Evolutionary conservation across 2,113 vertebrate genomes (phyloP), one percentile per base, ranked within the genome.

Genomic region (Salvelinus sp.): DNA sequence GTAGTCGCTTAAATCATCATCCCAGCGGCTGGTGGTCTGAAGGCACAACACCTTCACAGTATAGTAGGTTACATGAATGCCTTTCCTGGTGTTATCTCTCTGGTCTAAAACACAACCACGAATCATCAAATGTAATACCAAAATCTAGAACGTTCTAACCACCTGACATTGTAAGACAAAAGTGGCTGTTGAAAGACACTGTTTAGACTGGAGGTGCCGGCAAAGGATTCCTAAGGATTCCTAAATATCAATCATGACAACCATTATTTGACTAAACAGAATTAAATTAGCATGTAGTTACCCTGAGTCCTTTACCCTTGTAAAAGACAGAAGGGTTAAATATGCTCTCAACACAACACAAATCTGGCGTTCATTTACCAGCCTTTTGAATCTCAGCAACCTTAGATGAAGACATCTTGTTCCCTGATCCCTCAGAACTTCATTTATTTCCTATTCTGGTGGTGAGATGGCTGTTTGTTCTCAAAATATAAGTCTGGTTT

Each of bases 401-500:
- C 70, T 57, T 60, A 70, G 76, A 82, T 18, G 70, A 80, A 50
- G 30, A 81, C 81, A 81, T 76, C 72, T 66, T 73, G 72, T 80
- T 79, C 76, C 75, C 23, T 77, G 54, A 73, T 87, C 69, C 60
- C 27, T 16, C 10, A 74, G 65, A 89, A 77, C 82, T 83, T 83
- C 10, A 83, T 86, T 84, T 80, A 83, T 75, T 85, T 83, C 57
- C 72, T 74, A 82, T 85, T 86, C 77, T 85, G 82, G 72, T 82
- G 12, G 76, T 2, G 1, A 25, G 62, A 76, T 44, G 69, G 64
- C 80, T 83, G 77, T 78, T 91, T 85, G 83, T 83, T 87, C 69
- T 6, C 73, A 60, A 83, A 79, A 81, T 83, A 81, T 79, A 82
- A 82, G 85, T 86, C 80, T 79, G 82, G 80, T 86, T 79, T 85